These are phyloP conservation scores for Hypomecis punctinalis DNA, from an alignment of 2,888 invertebrate species.

Conservation along the genomic window DNA sequence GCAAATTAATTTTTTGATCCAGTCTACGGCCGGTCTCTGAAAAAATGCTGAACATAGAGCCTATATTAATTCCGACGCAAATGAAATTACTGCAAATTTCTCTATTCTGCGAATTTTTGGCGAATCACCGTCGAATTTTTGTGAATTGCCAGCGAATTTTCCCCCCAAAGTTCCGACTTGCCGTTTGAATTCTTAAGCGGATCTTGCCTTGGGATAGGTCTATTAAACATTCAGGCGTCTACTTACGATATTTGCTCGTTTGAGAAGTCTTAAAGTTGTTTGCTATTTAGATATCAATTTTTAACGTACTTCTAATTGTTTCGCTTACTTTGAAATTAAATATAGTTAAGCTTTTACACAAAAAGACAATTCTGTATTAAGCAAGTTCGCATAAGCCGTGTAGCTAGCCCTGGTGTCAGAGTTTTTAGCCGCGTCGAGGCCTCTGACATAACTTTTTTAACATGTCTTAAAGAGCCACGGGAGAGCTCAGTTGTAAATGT, in stretches of 20 bases:
- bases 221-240: conserved; percentile 25
- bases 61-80: conserved; percentile 22
- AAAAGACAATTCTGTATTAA: too few species aligned
- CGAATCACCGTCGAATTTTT: conserved; percentile 8
- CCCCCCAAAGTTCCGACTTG: conserved; percentile 4
- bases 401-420: too few species aligned
- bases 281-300: neutral
- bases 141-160: conserved; percentile 7
- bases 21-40: neutral
- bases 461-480: too few species aligned
- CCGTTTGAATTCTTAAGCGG: conserved; percentile 15
- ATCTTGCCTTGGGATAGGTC: conserved; percentile 9
- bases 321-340: too few species aligned
- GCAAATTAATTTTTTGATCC: neutral
- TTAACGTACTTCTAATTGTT: neutral
- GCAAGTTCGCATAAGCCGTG: too few species aligned
- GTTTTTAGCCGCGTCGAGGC: too few species aligned
- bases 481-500: too few species aligned
- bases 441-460: too few species aligned
- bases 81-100: conserved; percentile 31
- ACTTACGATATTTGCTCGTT: conserved; percentile 18
- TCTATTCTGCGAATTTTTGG: conserved; percentile 13
- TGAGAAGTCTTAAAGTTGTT: conserved; percentile 4
- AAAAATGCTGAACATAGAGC: conserved; percentile 24
- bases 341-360: too few species aligned